These are phyloP conservation scores for Actenoides lindsayi DNA, from an alignment of 2,113 vertebrate species.

Conservation along the genomic window DNA sequence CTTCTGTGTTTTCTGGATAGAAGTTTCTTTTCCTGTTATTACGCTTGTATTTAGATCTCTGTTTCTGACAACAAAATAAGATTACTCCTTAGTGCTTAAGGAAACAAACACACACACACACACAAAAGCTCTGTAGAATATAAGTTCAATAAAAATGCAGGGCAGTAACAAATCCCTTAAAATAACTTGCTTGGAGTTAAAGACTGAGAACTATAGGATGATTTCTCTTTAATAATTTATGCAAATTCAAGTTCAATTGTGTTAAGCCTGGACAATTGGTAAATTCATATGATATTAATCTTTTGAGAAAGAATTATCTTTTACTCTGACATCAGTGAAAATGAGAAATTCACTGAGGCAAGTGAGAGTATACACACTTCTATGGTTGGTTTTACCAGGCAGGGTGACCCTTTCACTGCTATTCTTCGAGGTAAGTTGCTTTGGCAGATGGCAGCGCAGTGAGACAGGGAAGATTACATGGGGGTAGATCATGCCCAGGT, in stretches of 20 bases:
- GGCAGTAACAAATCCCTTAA: background rate
- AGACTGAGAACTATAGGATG: background rate
- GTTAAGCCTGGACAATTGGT: background rate
- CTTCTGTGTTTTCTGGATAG: background rate
- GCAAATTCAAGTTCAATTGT: background rate
- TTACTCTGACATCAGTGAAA: background rate
- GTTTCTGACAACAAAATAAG: background rate
- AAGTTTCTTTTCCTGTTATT: background rate
- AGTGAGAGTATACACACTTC: background rate
- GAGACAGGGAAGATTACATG: background rate
- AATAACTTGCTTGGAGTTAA: background rate
- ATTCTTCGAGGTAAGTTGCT: accelerated
- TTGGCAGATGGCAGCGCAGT: background rate
- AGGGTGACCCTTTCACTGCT: background rate
- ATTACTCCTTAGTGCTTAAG: background rate
- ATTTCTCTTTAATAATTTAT: background rate
- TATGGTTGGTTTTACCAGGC: background rate
- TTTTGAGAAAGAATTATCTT: background rate
- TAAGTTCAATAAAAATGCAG: background rate
- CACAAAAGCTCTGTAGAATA: background rate
- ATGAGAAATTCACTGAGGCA: background rate
- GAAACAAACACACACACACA: background rate
- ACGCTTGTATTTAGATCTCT: background rate
- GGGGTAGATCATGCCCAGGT: background rate
- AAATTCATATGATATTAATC: background rate